phyloP scores from a whole-genome alignment of 1,140 invertebrate species.

The Euwallacea similis region DNA sequence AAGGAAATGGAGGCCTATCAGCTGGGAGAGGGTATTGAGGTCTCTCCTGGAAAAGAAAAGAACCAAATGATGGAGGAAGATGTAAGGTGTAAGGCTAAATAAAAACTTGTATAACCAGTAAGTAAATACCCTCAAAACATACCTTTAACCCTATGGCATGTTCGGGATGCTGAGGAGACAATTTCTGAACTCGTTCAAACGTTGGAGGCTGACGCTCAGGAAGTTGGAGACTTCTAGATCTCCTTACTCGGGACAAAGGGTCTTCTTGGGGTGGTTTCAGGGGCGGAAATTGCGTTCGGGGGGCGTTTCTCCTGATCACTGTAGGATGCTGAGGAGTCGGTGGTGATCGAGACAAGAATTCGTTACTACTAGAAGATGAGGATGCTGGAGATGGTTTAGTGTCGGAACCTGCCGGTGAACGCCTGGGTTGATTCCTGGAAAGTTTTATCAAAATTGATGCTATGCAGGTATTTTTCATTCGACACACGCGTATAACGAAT shows the following conservation, averaged over 20 bases:
- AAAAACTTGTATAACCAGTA: background rate
- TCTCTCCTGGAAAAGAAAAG: constrained; percentile 6
- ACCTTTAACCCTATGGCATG: constrained; percentile 39
- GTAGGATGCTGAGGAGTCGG: constrained; percentile 46
- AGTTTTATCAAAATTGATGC: background rate
- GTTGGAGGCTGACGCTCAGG: constrained; percentile 58
- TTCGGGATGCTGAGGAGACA: constrained; percentile 52
- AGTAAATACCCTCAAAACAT: background rate
- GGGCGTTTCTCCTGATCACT: constrained; percentile 48
- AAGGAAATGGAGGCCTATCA: background rate
- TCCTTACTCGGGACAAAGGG: constrained; percentile 56
- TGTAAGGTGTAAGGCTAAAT: background rate
- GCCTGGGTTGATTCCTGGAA: constrained; percentile 48
- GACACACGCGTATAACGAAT: too few species aligned
- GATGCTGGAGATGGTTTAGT: constrained; percentile 56
- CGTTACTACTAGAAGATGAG: constrained; percentile 56
- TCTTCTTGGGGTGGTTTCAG: constrained; percentile 45
- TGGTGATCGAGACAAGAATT: constrained; percentile 51
- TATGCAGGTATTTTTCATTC: background rate
- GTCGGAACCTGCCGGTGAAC: constrained; percentile 56
- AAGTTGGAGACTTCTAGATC: constrained; percentile 61
- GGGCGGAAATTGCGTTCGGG: constrained; percentile 23
- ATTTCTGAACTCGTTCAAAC: constrained; percentile 39
- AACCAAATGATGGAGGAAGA: background rate
- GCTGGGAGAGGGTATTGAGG: constrained; percentile 9